Base-by-base conservation (phyloP, 2,888 invertebrate species). In the Meghimatium bilineatum region DNA sequence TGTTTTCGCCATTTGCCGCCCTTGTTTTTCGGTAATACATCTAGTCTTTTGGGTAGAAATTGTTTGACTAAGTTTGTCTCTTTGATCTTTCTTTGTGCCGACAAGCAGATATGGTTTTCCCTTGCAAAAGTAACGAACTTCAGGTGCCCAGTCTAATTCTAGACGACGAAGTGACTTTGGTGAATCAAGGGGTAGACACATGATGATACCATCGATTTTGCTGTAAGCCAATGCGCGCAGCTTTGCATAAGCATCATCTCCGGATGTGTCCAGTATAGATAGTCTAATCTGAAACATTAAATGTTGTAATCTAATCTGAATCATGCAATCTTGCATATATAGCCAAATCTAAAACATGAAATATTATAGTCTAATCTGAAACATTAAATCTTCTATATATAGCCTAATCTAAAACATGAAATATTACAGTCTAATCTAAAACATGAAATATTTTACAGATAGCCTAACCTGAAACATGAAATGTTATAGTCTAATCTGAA, bases 151-250 rank as follows among this genome's bases (percentile, higher is more conserved):
- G n/a, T 83, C 77, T 20, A 32, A 32, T 20, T 56, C n/a, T 38
- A 77, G 44, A n/a, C 69, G 76, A 34, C n/a, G n/a, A 2, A 77
- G 69, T 8, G 83, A 67, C 29, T 83, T 36, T 0, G 52, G 71
- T 17, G 77, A 83, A 69, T 77, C 78, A 14, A 83, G 23, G 23
- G 83, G 17, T 56, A 83, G 36, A 60, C 83, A 83, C 29, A 83
- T 0, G 14, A 83, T 32, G 29, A 83, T 26, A 1, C 49, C 83
- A 69, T 83, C 77, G 26, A 52, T 20, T n/a, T 71, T 20, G 71
- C 36, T 29, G 71, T 83, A 83, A n/a, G 77, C 32, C 23, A 83
- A 56, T 10, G 52, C 77, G 10, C 83, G 69, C 10, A 83, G 56
- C 60, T 69, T 44, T 3, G 83, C 83, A 29, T 83, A 66, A 8